Conservation (phyloP, 2,888 invertebrate species). For the Muscina levida region DNA sequence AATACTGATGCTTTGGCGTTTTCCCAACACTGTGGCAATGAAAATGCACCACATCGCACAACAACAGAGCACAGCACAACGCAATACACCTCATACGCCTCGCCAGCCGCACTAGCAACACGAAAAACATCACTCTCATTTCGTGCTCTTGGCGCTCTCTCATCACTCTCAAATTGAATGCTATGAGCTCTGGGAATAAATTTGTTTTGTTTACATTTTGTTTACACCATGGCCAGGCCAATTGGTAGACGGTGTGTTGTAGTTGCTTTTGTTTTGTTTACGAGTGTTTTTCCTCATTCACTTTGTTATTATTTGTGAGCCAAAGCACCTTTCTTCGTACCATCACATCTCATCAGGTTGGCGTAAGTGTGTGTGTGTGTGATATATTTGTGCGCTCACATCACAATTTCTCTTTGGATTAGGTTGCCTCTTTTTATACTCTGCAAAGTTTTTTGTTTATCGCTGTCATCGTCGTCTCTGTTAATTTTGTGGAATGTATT, state of each 20-base stretch:
- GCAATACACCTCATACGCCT: background rate
- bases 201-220: slow-evolving; percentile 48
- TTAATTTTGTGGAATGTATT: slow-evolving; percentile 42
- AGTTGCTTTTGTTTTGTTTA: slow-evolving; percentile 35
- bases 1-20: slow-evolving; percentile 59
- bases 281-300: slow-evolving; percentile 7
- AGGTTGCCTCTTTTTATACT: slow-evolving; percentile 15
- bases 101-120: background rate
- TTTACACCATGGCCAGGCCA: slow-evolving; percentile 30
- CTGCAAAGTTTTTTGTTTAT: background rate
- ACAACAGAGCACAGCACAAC: slow-evolving; percentile 14
- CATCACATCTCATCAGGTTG: slow-evolving; percentile 27
- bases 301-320: too few relatives aligned
- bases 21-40: slow-evolving; percentile 48
- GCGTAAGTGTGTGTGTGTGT: background rate
- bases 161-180: background rate
- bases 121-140: slow-evolving; percentile 1
- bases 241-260: background rate
- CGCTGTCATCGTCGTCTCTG: background rate
- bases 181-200: background rate
- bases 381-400: background rate
- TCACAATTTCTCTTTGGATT: background rate
- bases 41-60: slow-evolving; percentile 11
- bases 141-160: background rate
- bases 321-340: slow-evolving; percentile 7